These are phyloP conservation scores for Microchirus variegatus DNA, from an alignment of 2,797 vertebrate species.

Conservation along the genomic window DNA sequence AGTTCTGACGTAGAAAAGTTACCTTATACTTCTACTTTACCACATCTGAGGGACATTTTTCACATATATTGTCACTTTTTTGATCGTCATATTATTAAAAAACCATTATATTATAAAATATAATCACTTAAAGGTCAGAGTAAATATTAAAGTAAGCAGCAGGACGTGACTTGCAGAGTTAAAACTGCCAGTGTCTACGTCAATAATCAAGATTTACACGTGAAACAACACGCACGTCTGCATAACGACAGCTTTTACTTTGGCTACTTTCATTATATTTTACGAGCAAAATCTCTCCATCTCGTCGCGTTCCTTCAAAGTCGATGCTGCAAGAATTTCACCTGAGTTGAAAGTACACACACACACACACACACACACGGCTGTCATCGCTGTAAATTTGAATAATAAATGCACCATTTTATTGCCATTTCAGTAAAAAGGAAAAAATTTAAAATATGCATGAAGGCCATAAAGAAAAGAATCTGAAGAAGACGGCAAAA, in stretches of 20 bases:
- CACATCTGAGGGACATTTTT: too few relatives aligned
- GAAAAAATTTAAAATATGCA: slow-evolving; percentile 47
- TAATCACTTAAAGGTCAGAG: neutral
- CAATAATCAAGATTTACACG: neutral
- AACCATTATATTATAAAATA: neutral
- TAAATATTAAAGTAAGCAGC: neutral
- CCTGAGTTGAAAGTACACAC: neutral
- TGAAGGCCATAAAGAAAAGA: slow-evolving; percentile 26
- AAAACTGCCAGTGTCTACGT: neutral
- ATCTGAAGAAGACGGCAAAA: neutral
- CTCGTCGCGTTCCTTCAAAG: too few relatives aligned
- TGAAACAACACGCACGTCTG: neutral
- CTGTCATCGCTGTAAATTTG: slow-evolving; percentile 13
- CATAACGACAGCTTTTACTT: neutral
- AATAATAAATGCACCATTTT: slow-evolving; percentile 23
- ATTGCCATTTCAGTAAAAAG: slow-evolving; percentile 32
- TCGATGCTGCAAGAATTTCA: too few relatives aligned
- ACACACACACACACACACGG: neutral
- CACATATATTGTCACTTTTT: neutral
- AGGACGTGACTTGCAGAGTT: neutral
- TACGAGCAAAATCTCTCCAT: too few relatives aligned
- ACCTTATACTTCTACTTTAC: too few relatives aligned
- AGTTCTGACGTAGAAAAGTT: too few relatives aligned
- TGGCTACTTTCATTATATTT: neutral
- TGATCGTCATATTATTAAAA: neutral